phyloP scores from a whole-genome alignment of 2,888 invertebrate genomes.

The Eristalis tenax region DNA sequence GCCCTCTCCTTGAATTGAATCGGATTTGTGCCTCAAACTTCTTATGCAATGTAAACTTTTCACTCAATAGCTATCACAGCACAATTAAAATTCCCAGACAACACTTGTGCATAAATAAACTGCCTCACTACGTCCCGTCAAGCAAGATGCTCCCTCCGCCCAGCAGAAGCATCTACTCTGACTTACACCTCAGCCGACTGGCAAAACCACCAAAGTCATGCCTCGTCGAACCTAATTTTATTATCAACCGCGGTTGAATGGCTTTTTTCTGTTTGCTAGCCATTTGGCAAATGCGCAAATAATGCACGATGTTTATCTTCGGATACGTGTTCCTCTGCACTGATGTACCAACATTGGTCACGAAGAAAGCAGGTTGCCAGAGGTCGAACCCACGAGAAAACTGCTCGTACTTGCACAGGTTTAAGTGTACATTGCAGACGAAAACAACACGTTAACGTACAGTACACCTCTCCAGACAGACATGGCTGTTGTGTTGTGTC shows the following conservation, averaged over 20 bases:
- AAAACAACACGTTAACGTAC: not conserved
- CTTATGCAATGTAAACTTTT: not conserved
- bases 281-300: conserved; percentile 23
- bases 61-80: not conserved
- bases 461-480: not conserved
- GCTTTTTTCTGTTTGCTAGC: not conserved
- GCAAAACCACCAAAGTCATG: not conserved
- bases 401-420: conserved; percentile 4
- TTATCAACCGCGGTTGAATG: not conserved
- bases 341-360: conserved; percentile 31
- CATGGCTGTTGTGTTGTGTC: conserved; percentile 3
- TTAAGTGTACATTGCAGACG: not conserved
- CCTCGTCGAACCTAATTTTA: conserved; percentile 18
- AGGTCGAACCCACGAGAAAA: conserved; percentile 40
- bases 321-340: not conserved
- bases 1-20: no score
- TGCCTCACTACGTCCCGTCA: not conserved
- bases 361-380: conserved; percentile 51
- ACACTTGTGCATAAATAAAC: not conserved
- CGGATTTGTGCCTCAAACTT: not conserved
- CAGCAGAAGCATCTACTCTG: not conserved
- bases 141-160: not conserved
- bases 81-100: no score
- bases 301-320: conserved; percentile 7
- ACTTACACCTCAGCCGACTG: conserved; percentile 6